Evolutionary conservation across 2,113 vertebrate genomes (phyloP).

Genomic region (Morphnarchus princeps): DNA sequence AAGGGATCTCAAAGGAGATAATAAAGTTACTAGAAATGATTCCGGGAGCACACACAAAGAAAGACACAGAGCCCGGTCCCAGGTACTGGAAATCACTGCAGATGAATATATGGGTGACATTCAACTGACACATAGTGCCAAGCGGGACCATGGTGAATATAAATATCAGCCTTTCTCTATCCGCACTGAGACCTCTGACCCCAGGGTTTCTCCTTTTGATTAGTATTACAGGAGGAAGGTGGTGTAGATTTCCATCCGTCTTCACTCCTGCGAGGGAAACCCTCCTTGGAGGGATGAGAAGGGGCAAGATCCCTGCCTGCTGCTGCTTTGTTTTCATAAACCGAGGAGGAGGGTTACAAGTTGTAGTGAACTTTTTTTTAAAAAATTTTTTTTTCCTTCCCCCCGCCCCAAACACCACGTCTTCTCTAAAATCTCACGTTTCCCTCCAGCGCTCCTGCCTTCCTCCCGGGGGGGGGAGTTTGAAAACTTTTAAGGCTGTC

Average conservation of each 20-base stretch:
- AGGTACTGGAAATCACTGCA: not conserved
- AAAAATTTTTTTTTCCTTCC: too few species aligned
- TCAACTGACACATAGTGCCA: not conserved
- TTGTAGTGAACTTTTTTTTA: not conserved
- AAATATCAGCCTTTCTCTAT: not conserved
- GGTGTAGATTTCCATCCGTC: rapidly evolving
- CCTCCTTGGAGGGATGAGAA: not conserved
- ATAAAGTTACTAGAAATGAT: not conserved
- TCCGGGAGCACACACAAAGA: not conserved
- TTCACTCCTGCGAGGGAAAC: rapidly evolving
- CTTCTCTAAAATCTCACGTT: not conserved
- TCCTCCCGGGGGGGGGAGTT: rapidly evolving
- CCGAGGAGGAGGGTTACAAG: not conserved
- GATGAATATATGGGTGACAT: not conserved
- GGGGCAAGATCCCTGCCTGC: not conserved
- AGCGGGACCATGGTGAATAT: not conserved
- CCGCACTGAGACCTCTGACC: not conserved
- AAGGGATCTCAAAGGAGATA: not conserved
- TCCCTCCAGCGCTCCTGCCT: not conserved
- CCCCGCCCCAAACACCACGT: not conserved
- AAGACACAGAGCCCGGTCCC: not conserved
- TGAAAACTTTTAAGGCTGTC: too few species aligned
- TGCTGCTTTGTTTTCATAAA: not conserved
- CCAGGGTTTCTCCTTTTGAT: not conserved
- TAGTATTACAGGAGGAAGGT: not conserved